Percentiles rank a stretch among this genome's conserved stretches.
Conservation (phyloP, 2,797 vertebrate species). For the Fistularia commersonii region DNA sequence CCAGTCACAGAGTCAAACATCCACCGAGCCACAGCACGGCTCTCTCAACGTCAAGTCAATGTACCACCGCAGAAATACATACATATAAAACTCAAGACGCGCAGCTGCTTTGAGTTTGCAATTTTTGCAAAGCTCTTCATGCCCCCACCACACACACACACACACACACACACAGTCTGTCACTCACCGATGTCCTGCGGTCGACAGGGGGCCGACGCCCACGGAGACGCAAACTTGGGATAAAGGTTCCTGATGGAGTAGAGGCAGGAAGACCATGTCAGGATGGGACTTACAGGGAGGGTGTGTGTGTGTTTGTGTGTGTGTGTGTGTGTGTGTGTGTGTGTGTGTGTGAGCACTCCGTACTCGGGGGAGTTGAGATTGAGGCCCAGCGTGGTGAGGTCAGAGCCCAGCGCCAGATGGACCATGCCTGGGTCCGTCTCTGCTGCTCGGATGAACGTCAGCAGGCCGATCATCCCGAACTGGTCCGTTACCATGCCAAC, state of each 20-base stretch:
- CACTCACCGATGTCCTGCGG: conserved; percentile 96
- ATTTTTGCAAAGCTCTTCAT: too few species aligned
- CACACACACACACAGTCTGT: too few species aligned
- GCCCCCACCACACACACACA: too few species aligned
- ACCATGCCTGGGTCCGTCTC: conserved; percentile 98
- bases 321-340: not conserved
- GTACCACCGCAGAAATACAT: too few species aligned
- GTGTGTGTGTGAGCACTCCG: conserved; percentile 24
- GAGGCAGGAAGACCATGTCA: not conserved
- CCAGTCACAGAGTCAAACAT: too few species aligned
- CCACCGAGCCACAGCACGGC: too few species aligned
- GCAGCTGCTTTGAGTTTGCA: too few species aligned
- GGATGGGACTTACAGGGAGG: not conserved
- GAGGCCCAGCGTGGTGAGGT: conserved; percentile 97
- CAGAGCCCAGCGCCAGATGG: conserved; percentile 95
- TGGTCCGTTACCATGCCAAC: conserved; percentile 98
- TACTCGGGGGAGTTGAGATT: conserved; percentile 99
- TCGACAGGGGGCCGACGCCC: conserved; percentile 97
- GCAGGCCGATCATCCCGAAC: conserved; percentile 97
- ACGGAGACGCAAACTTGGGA: conserved; percentile 94
- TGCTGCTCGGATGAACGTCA: conserved; percentile 97
- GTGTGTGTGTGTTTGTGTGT: not conserved
- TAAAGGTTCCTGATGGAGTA: conserved; percentile 53
- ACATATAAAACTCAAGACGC: too few species aligned
- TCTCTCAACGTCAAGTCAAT: too few species aligned